Evolutionary conservation across 1,140 invertebrate genomes (phyloP), one percentile per base, ranked within the genome.

Genomic region (Trissolcus basalis): DNA sequence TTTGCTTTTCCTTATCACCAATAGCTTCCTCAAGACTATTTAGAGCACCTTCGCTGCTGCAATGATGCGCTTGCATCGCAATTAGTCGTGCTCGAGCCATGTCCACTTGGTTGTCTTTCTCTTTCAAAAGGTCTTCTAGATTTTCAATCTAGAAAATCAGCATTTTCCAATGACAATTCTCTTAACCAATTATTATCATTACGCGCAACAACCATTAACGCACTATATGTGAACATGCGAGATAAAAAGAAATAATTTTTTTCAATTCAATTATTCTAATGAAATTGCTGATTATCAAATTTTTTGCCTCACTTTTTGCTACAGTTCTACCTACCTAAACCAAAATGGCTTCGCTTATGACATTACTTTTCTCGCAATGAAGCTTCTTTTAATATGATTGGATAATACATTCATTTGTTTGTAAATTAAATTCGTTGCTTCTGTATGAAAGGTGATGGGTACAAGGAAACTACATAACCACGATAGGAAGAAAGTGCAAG

Each of bases 101-200:
- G 80, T 97, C 96, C 58, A 99, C 95, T 90, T 98, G 96, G 86
- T 97, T 97, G 86, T 99, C 98, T 89, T 99, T 99, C 86, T 99
- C 97, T 88, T 97, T 97, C 9, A 99, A 90, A 48, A 98, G 90
- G 84, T 98, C 97, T 90, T 99, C 98, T 43, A 99, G 89, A 86
- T 98, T 98, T 89, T 99, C 97, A 86, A 98, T 97, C 96, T 98
- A 87, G 44, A 87, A 77, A 71, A 68, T 71, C 56, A 61, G 53
- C 55, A 63, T 49, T 67, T 68, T n/a, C 19, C 10, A 64, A 27
- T 67, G 43, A 55, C 43, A 27, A 27, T 27, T 27, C 19, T 6
- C 6, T 27, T 27, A 27, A 3, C 19, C 1, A 27, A 27, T 27
- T 27, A 27, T 27, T 27, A 6, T 27, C 19, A 27, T 27, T 27